phyloP scores from a whole-genome alignment of 2,888 invertebrate species.

The Noctua fimbriata region DNA sequence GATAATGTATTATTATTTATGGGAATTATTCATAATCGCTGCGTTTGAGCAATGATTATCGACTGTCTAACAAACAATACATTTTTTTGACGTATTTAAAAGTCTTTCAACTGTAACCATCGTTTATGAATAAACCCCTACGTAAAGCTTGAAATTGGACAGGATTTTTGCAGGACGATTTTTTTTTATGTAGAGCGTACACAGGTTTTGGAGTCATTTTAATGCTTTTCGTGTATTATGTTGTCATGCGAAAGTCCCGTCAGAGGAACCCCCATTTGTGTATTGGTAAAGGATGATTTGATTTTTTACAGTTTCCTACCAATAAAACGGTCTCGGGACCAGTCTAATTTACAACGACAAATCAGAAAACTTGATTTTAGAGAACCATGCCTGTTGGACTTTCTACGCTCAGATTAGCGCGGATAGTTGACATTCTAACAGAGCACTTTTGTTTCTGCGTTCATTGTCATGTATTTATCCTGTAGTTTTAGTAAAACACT shows the following conservation, averaged over 20 bases:
- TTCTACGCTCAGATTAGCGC: not conserved
- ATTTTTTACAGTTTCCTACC: not conserved
- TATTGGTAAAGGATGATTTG: not conserved
- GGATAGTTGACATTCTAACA: not conserved
- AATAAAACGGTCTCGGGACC: not conserved
- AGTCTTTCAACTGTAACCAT: not conserved
- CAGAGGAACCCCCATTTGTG: constrained; percentile 18
- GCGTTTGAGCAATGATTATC: not conserved
- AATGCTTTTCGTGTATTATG: not conserved
- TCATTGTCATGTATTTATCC: not conserved
- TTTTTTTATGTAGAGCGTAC: not conserved
- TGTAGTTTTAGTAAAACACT: not conserved
- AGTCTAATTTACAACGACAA: not conserved
- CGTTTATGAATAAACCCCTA: not conserved
- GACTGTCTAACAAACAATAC: not conserved
- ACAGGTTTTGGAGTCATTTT: not conserved
- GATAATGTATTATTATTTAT: constrained; percentile 20
- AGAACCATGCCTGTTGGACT: not conserved
- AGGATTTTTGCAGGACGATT: constrained; percentile 57
- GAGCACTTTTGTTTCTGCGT: not conserved
- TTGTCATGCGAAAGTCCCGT: constrained; percentile 57
- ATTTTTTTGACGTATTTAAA: not conserved
- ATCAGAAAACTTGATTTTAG: not conserved
- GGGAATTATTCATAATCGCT: not conserved
- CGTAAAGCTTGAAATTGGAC: constrained; percentile 20